phyloP scores from a whole-genome alignment of 2,113 vertebrate species.

The Tychaedon coryphoeus region DNA sequence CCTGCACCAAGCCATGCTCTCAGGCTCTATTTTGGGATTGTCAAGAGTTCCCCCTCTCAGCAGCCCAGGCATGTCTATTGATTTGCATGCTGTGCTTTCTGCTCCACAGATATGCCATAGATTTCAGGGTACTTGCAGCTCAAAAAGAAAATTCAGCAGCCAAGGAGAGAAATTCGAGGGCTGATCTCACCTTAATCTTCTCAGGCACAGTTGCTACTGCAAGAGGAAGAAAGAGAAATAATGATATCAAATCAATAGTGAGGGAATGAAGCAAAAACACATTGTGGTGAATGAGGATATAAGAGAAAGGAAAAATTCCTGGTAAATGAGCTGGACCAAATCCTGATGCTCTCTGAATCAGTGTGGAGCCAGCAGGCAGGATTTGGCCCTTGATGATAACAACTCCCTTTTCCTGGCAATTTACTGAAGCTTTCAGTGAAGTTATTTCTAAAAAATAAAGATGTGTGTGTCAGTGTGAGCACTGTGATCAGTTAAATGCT shows the following conservation, averaged over 20 bases:
- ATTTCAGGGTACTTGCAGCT: slow-evolving; percentile 11
- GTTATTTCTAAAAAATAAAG: slow-evolving; percentile 36
- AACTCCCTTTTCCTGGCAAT: neutral
- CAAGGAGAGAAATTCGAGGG: neutral
- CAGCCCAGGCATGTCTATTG: slow-evolving; percentile 38
- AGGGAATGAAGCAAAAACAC: neutral
- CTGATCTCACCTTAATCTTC: neutral
- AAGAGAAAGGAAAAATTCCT: neutral
- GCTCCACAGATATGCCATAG: neutral
- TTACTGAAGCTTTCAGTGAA: slow-evolving; percentile 37
- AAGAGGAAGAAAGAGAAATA: slow-evolving; percentile 22
- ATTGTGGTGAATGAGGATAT: neutral
- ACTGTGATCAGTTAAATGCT: slow-evolving; percentile 67
- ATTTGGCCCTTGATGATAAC: slow-evolving; percentile 2
- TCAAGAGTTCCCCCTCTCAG: neutral
- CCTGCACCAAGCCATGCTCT: neutral
- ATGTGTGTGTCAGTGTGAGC: slow-evolving; percentile 31
- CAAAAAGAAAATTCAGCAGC: slow-evolving; percentile 10
- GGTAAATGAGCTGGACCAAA: neutral
- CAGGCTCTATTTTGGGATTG: neutral
- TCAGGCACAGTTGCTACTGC: neutral
- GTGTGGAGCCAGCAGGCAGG: neutral
- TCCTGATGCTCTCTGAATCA: neutral
- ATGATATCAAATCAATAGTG: slow-evolving; percentile 5
- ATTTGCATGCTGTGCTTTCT: slow-evolving; percentile 55